phyloP scores from a whole-genome alignment of 2,797 vertebrate species.

The Heteromormyrus szaboi region DNA sequence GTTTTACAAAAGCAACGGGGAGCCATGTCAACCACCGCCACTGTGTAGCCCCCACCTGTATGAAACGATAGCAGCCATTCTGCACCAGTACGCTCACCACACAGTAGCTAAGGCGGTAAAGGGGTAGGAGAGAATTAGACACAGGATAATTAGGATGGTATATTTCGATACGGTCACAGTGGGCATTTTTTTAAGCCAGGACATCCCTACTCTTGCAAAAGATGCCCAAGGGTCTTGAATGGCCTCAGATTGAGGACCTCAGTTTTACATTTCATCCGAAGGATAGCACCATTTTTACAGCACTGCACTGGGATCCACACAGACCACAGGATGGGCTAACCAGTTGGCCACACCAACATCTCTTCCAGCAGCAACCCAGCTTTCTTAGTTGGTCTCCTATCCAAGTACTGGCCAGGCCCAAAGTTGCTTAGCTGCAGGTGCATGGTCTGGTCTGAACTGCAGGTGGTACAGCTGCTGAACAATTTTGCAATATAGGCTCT shows the following conservation, averaged over 20 bases:
- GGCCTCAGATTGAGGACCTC: background rate
- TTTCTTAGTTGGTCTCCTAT: background rate
- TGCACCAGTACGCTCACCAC: background rate
- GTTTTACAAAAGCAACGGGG: background rate
- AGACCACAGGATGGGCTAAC: background rate
- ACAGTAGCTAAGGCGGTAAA: background rate
- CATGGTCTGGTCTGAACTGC: background rate
- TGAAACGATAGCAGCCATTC: background rate
- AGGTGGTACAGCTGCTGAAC: background rate
- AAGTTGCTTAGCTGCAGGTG: background rate
- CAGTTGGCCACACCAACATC: background rate
- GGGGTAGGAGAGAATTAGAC: background rate
- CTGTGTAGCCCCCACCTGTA: too few relatives aligned
- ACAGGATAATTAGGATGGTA: background rate
- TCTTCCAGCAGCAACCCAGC: background rate
- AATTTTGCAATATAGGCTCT: background rate
- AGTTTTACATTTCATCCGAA: background rate
- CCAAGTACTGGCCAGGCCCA: background rate
- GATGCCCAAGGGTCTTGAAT: background rate
- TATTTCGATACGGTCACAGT: background rate
- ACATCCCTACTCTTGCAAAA: background rate
- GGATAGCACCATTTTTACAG: background rate
- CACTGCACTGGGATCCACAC: background rate
- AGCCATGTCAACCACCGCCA: too few relatives aligned
- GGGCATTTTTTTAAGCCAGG: background rate